Evolutionary conservation across 2,888 invertebrate species (phyloP).

Genomic region (Xestia sexstrigata): DNA sequence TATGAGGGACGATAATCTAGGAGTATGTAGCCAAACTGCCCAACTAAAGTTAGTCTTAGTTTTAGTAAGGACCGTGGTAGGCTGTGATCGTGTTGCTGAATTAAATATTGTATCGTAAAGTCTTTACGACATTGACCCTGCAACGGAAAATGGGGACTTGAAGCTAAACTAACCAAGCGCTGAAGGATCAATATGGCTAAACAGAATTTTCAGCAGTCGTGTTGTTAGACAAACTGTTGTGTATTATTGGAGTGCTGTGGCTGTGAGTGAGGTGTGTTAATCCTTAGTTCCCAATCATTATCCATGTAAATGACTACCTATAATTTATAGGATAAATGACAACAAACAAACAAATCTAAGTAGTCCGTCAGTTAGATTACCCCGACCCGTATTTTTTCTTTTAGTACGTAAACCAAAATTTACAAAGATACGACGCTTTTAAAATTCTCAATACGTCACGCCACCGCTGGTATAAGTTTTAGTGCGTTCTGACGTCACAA

Average conservation of each 20-base stretch:
- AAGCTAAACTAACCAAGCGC: neutral
- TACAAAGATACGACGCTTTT: too few species aligned
- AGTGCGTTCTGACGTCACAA: too few species aligned
- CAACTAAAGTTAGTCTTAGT: slow-evolving; percentile 29
- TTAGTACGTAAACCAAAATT: too few species aligned
- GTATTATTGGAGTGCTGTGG: neutral
- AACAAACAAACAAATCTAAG: too few species aligned
- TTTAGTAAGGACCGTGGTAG: slow-evolving; percentile 14
- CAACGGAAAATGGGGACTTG: neutral
- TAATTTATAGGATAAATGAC: too few species aligned
- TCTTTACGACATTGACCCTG: neutral
- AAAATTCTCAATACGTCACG: too few species aligned
- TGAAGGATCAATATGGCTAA: neutral
- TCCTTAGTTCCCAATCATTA: neutral
- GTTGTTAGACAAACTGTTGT: neutral
- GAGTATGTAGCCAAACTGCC: slow-evolving; percentile 13
- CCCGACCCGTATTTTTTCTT: too few species aligned
- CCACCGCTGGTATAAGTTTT: too few species aligned
- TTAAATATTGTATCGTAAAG: slow-evolving; percentile 38
- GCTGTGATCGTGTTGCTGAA: slow-evolving; percentile 6
- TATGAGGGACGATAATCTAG: slow-evolving; percentile 8
- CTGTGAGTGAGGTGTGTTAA: neutral
- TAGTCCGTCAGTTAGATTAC: too few species aligned
- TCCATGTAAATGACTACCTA: neutral
- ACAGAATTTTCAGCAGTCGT: neutral